These are phyloP conservation scores for Haliclystus octoradiatus DNA, from an alignment of 30 jellyfish, hydroid and myxozoan species.

Conservation along the genomic window DNA sequence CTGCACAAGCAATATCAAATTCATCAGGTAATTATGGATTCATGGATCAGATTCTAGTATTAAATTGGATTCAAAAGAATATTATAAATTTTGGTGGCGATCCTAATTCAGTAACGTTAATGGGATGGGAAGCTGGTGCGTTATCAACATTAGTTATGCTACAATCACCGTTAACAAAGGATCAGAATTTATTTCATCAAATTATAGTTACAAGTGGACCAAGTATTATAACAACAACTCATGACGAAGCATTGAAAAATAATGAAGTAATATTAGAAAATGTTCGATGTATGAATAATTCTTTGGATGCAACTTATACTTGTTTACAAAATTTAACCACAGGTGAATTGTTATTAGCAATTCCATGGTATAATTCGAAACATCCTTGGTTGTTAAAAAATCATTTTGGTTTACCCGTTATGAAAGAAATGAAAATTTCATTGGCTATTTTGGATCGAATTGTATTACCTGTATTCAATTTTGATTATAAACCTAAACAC, in stretches of 20 bases:
- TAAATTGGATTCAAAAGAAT: slow-evolving; percentile 53
- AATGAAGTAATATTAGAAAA: slow-evolving; percentile 32
- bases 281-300: slow-evolving; percentile 20
- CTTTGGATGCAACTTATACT: neutral
- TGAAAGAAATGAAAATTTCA: slow-evolving; percentile 28
- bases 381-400: slow-evolving; percentile 32
- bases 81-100: slow-evolving; percentile 67
- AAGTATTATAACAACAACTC: slow-evolving; percentile 28
- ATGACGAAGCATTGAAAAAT: slow-evolving; percentile 37
- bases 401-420: slow-evolving; percentile 17
- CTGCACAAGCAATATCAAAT: slow-evolving; percentile 5
- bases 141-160: slow-evolving; percentile 52
- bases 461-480: slow-evolving; percentile 27
- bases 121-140: slow-evolving; percentile 72
- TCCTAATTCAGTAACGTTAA: slow-evolving; percentile 42
- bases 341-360: slow-evolving; percentile 20
- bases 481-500: slow-evolving; percentile 1
- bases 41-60: slow-evolving; percentile 61
- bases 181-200: slow-evolving; percentile 35
- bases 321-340: slow-evolving; percentile 35
- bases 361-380: slow-evolving; percentile 25
- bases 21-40: slow-evolving; percentile 70
- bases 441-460: slow-evolving; percentile 39
- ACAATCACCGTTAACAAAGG: slow-evolving; percentile 55
- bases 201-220: slow-evolving; percentile 70